Conservation (phyloP, 2,113 vertebrate species). For the Phasianus colchicus region DNA sequence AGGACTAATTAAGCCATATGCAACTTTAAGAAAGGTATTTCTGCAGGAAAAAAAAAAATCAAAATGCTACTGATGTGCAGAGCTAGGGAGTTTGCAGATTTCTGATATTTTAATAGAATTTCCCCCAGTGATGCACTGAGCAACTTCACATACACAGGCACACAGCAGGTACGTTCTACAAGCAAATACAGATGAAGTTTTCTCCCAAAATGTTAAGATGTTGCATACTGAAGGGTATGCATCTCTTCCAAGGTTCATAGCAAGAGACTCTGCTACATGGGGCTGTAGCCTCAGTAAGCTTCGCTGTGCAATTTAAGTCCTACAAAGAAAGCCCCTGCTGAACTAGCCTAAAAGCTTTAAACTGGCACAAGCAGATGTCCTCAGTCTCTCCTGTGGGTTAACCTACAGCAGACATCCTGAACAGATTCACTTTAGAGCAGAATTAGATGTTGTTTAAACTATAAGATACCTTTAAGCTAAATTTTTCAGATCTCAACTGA, state of each 20-base stretch:
- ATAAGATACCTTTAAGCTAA: neutral
- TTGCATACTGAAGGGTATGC: neutral
- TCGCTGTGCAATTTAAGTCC: rapidly evolving
- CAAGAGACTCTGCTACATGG: neutral
- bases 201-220: neutral
- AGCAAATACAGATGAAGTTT: neutral
- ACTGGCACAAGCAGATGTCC: neutral
- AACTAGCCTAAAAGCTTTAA: neutral
- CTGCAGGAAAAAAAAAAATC: neutral
- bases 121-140: neutral
- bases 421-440: neutral
- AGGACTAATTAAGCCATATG: neutral
- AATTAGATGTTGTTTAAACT: neutral
- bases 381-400: neutral
- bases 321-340: neutral
- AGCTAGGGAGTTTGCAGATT: neutral
- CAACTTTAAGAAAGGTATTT: neutral
- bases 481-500: neutral
- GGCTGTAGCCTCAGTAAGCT: neutral
- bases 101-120: neutral
- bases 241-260: neutral
- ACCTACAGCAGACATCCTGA: neutral
- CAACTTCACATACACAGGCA: rapidly evolving
- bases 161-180: neutral
- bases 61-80: neutral